phyloP scores from a whole-genome alignment of 35 echinoderm and acorn worm genomes.

The Apostichopus californicus region DNA sequence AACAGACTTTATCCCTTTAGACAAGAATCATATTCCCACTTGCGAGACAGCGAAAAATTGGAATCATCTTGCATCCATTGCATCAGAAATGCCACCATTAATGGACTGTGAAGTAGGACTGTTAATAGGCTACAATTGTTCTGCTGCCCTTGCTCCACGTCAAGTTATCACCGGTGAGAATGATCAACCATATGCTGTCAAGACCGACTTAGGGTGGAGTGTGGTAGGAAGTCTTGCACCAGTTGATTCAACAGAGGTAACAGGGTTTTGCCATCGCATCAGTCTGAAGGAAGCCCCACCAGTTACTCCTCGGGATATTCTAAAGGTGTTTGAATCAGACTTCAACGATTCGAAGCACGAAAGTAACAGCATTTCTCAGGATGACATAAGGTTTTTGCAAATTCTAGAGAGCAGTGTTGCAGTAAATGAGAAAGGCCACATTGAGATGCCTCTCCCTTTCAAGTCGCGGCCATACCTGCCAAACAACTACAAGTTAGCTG shows the following conservation, averaged over 20 bases:
- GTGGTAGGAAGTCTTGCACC: slow-evolving; percentile 28
- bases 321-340: slow-evolving; percentile 23
- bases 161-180: slow-evolving; percentile 49
- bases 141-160: slow-evolving; percentile 47
- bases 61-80: slow-evolving; percentile 51
- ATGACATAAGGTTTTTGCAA: not conserved
- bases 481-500: slow-evolving; percentile 45
- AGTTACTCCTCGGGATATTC: not conserved
- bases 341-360: slow-evolving; percentile 38
- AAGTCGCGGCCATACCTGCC: too few relatives aligned
- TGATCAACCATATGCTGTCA: not conserved
- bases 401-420: not conserved
- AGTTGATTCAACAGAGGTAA: too few relatives aligned
- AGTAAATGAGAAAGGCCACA: too few relatives aligned
- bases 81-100: slow-evolving; percentile 35
- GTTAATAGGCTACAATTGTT: not conserved
- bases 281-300: not conserved
- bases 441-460: too few relatives aligned
- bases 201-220: not conserved
- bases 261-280: not conserved
- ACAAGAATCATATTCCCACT: too few relatives aligned
- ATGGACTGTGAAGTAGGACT: not conserved
- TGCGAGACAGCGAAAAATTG: too few relatives aligned
- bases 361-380: slow-evolving; percentile 19
- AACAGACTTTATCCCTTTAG: too few relatives aligned